Conservation (phyloP, 2,797 vertebrate genomes). For the Argya squamiceps region DNA sequence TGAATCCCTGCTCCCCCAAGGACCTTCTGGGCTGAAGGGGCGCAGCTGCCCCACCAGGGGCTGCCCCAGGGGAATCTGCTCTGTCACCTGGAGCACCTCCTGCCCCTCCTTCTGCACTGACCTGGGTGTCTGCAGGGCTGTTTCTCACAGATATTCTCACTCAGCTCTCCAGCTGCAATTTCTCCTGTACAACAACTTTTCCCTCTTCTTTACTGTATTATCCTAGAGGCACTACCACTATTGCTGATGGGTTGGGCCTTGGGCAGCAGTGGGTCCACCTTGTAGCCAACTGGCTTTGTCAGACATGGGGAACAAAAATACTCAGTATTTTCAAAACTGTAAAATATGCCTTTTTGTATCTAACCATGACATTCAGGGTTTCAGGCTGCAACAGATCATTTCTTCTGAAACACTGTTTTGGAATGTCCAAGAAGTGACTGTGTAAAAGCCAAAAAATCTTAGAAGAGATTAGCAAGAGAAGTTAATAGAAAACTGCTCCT, state of each 20-base stretch:
- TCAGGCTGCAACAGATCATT: background rate
- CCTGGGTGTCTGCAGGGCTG: background rate
- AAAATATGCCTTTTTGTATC: background rate
- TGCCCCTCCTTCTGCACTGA: background rate
- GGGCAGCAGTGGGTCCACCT: background rate
- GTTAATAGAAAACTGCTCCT: background rate
- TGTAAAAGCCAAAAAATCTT: background rate
- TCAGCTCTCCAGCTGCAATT: background rate
- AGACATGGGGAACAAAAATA: background rate
- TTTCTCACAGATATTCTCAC: background rate
- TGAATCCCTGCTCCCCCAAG: background rate
- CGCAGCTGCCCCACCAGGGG: background rate
- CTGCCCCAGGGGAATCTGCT: background rate
- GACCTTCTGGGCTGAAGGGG: background rate
- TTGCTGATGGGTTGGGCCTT: fast-evolving
- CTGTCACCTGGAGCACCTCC: background rate
- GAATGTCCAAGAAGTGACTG: background rate
- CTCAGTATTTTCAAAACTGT: background rate
- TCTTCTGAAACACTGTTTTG: background rate
- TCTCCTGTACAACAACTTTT: background rate
- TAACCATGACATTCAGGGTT: background rate
- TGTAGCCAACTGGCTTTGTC: background rate
- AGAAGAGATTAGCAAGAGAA: background rate
- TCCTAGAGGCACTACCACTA: background rate
- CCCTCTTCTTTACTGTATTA: background rate